Evolutionary conservation across 2,797 vertebrate genomes (phyloP).

Genomic region (Gastrophryne carolinensis): DNA sequence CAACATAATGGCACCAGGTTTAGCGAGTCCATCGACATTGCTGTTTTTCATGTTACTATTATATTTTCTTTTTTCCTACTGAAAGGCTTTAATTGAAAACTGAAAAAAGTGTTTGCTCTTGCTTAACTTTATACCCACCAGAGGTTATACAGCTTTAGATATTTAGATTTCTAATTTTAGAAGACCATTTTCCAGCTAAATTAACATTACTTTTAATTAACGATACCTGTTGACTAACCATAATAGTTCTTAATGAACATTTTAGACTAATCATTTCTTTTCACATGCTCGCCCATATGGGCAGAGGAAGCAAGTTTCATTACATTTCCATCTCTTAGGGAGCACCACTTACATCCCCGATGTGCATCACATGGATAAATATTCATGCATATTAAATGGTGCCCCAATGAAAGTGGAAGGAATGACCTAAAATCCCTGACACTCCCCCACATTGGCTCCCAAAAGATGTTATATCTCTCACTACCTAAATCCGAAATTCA

Average conservation of each 20-base stretch:
- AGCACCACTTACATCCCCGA: conserved; percentile 3
- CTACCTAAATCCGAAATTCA: conserved; percentile 47
- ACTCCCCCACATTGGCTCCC: conserved; percentile 30
- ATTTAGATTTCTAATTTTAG: conserved; percentile 5
- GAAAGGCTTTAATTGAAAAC: no score
- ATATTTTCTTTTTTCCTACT: no score
- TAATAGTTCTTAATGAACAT: conserved; percentile 25
- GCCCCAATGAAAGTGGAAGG: conserved; percentile 18
- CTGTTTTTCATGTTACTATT: no score
- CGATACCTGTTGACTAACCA: conserved; percentile 15
- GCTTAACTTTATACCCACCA: no score
- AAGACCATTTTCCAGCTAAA: conserved; percentile 17
- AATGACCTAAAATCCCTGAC: conserved; percentile 35
- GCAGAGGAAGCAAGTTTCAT: background rate
- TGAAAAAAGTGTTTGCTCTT: no score
- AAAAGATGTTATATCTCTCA: conserved; percentile 24
- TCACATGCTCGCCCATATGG: background rate
- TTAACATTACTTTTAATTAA: conserved; percentile 41
- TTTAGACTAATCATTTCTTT: conserved; percentile 33
- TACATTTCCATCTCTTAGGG: background rate
- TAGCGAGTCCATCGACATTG: no score
- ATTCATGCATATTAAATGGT: conserved; percentile 48
- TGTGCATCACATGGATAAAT: conserved; percentile 23
- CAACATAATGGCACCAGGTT: no score
- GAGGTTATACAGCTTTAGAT: background rate